These are phyloP conservation scores for Toxostoma redivivum DNA, from an alignment of 2,113 vertebrate species.

Conservation along the genomic window DNA sequence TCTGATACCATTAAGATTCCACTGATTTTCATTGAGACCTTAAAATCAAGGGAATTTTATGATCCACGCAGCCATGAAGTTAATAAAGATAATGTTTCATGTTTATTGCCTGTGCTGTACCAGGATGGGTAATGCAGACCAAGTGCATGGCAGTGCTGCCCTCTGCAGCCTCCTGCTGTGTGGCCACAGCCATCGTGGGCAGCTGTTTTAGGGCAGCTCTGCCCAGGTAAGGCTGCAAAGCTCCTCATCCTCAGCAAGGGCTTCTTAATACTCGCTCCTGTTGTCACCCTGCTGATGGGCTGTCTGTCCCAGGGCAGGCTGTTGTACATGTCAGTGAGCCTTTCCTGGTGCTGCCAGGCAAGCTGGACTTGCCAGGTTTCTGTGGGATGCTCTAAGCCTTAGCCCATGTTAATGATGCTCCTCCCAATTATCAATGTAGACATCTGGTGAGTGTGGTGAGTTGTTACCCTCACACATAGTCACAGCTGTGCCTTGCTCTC, in stretches of 20 bases:
- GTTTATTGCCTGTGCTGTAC: not conserved
- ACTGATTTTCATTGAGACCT: not conserved
- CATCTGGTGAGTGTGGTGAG: not conserved
- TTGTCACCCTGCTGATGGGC: not conserved
- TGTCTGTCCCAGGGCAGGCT: not conserved
- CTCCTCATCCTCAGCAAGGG: not conserved
- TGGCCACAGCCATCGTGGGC: not conserved
- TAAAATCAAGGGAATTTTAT: not conserved
- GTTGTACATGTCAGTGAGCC: not conserved
- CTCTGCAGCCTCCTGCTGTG: slow-evolving; percentile 53
- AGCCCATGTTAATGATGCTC: not conserved
- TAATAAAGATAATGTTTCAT: not conserved
- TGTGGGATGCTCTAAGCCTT: not conserved
- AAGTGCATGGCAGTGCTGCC: slow-evolving; percentile 67
- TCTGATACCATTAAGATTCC: not conserved
- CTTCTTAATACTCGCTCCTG: fast-evolving
- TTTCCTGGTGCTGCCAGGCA: not conserved
- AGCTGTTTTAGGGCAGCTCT: not conserved
- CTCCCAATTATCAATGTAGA: fast-evolving
- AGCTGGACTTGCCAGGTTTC: not conserved
- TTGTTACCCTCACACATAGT: not conserved
- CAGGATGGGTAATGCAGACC: not conserved
- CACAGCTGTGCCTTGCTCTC: not conserved
- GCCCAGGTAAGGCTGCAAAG: fast-evolving
- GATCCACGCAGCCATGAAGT: not conserved